A percentile compares a stretch with the other conserved stretches of the same genome.
Conservation (phyloP, 2,888 invertebrate genomes). For the Sepiola atlantica region DNA sequence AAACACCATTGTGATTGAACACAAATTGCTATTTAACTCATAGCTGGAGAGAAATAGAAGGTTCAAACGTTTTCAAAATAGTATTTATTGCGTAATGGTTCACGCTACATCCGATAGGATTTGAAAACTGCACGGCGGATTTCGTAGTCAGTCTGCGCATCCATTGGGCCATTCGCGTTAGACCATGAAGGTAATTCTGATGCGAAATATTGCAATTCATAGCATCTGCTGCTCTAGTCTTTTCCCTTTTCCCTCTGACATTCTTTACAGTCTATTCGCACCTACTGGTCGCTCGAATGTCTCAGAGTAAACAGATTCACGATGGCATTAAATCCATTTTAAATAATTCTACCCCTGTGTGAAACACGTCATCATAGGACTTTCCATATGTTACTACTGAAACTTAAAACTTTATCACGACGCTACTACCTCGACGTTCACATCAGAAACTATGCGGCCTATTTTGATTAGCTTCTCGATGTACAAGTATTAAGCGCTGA, state of each 20-base stretch:
- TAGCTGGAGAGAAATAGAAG: too few relatives aligned
- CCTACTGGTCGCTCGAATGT: neutral
- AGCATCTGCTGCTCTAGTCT: neutral
- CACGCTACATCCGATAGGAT: too few relatives aligned
- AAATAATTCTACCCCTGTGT: neutral
- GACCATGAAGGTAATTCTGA: neutral
- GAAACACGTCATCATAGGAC: neutral
- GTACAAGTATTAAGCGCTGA: neutral
- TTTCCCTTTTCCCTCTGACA: neutral
- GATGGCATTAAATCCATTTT: slow-evolving; percentile 8
- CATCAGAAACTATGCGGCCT: neutral
- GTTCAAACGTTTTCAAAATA: too few relatives aligned
- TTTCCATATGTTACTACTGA: neutral
- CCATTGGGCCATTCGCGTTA: too few relatives aligned
- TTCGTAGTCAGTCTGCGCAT: too few relatives aligned
- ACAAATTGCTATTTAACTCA: too few relatives aligned
- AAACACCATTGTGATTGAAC: too few relatives aligned
- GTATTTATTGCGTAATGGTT: too few relatives aligned
- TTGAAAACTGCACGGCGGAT: too few relatives aligned
- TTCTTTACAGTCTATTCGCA: neutral
- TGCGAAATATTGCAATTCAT: slow-evolving; percentile 10
- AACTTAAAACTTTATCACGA: neutral
- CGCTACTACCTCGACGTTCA: neutral
- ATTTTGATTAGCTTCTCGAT: neutral
- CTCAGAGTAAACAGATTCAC: neutral